Conservation (phyloP, 2,797 vertebrate species). For the Nasua narica region DNA sequence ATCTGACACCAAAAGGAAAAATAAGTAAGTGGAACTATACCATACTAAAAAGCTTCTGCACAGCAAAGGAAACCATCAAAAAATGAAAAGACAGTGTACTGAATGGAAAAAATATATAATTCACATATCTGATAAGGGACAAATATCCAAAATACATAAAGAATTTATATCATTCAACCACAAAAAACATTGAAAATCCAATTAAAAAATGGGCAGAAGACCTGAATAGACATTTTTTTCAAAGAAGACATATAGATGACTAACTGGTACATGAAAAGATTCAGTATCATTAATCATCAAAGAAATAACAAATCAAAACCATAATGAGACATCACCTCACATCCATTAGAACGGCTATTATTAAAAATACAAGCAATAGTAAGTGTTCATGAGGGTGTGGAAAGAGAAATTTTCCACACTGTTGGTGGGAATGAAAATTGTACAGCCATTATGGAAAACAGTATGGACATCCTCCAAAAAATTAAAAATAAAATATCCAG, state of each 20-base stretch:
- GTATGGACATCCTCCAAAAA: neutral
- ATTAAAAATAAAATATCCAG: neutral
- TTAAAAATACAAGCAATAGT: neutral
- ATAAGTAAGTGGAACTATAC: neutral
- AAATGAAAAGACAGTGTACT: neutral
- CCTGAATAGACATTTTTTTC: neutral
- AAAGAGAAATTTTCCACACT: neutral
- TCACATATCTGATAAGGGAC: neutral
- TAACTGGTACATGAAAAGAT: neutral
- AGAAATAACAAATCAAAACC: neutral
- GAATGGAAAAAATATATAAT: neutral
- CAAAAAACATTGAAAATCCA: neutral
- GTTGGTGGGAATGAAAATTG: neutral
- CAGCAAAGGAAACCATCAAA: neutral
- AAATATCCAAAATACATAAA: neutral
- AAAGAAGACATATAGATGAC: neutral
- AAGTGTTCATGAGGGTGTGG: neutral
- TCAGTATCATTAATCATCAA: neutral
- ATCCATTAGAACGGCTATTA: neutral
- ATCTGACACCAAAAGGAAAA: neutral
- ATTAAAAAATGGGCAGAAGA: neutral
- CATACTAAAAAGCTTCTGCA: neutral
- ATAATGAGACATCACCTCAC: neutral
- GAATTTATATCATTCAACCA: neutral
- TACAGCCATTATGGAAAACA: neutral